These are phyloP conservation scores for Lacerta bilineata DNA, from an alignment of 2,797 vertebrate genomes.

Conservation along the genomic window DNA sequence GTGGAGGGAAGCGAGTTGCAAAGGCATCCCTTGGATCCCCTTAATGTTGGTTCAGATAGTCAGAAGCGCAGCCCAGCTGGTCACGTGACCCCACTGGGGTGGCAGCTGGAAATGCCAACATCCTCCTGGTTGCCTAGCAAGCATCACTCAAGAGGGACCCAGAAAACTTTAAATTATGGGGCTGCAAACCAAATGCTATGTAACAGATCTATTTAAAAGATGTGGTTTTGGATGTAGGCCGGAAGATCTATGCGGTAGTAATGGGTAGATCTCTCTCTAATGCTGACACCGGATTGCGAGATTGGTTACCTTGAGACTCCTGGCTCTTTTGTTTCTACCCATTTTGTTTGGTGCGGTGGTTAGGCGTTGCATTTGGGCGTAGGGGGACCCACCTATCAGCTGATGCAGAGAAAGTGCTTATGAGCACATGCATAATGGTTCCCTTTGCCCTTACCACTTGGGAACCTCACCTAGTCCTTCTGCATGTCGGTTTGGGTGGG, in stretches of 20 bases:
- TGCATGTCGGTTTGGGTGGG: not conserved
- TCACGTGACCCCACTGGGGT: not conserved
- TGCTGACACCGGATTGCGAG: not conserved
- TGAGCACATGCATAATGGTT: not conserved
- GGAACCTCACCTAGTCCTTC: not conserved
- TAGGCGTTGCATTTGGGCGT: not conserved
- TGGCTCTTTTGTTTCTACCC: not conserved
- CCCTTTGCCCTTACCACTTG: not conserved
- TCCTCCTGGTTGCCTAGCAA: not conserved
- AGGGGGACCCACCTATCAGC: not conserved
- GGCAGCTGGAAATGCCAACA: not conserved
- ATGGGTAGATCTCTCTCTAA: not conserved
- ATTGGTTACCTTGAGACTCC: not conserved
- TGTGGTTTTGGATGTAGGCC: too few species aligned
- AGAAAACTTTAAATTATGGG: too few species aligned
- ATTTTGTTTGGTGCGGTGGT: not conserved
- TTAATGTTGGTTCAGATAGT: not conserved
- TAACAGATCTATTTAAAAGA: too few species aligned
- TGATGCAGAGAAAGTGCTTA: not conserved
- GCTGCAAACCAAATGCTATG: too few species aligned
- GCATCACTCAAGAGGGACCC: not conserved
- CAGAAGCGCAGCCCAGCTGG: not conserved
- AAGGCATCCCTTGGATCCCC: not conserved
- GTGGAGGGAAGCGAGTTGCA: not conserved
- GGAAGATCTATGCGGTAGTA: too few species aligned